phyloP scores from a whole-genome alignment of 2,113 vertebrate genomes.

The Myrmecobius fasciatus region DNA sequence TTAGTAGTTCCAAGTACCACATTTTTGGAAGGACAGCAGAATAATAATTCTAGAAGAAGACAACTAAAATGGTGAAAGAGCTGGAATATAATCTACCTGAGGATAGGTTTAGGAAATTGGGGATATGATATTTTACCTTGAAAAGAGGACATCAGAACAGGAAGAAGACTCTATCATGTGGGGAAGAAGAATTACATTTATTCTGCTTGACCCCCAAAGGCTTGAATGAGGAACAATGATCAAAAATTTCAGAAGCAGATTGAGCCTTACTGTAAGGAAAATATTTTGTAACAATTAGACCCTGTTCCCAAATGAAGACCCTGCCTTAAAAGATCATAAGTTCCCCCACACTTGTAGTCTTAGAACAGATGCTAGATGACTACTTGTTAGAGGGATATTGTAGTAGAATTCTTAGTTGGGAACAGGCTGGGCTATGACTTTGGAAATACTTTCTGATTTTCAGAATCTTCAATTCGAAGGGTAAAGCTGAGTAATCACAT shows the following conservation, averaged over 20 bases:
- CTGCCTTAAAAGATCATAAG: background rate
- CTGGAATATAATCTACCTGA: background rate
- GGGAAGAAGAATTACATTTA: background rate
- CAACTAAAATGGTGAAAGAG: background rate
- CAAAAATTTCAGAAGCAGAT: background rate
- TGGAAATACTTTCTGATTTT: background rate
- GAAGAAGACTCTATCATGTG: background rate
- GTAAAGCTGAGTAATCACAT: background rate
- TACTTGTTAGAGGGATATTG: background rate
- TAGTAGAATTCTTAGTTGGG: background rate
- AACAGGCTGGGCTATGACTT: background rate
- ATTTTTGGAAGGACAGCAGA: background rate
- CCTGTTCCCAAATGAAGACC: background rate
- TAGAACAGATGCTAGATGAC: background rate
- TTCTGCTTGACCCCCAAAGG: background rate
- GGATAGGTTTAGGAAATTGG: background rate
- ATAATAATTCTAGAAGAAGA: background rate
- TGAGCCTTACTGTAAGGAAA: background rate
- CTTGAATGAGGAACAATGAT: background rate
- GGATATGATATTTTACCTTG: background rate
- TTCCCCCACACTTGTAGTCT: background rate
- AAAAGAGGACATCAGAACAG: background rate
- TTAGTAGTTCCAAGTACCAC: background rate
- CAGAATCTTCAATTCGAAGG: background rate
- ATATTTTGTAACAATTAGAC: background rate